Conservation (phyloP, 1,140 invertebrate species). For the Scaptomyza hsui region DNA sequence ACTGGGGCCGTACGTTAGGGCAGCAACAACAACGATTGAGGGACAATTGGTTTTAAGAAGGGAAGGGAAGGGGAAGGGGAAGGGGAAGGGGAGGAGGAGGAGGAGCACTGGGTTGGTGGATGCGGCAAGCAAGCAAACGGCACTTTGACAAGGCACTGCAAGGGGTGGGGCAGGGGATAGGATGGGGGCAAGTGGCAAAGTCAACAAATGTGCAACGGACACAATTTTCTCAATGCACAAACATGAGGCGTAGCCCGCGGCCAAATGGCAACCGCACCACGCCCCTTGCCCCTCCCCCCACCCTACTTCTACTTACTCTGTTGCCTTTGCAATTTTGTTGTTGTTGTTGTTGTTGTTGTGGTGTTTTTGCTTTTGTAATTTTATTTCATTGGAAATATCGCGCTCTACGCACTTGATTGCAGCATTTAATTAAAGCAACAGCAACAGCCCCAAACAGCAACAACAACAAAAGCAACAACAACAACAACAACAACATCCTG, state of each 20-base stretch:
- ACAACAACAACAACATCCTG: slow-evolving; percentile 54
- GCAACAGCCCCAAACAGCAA: slow-evolving; percentile 40
- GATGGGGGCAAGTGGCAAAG: slow-evolving; percentile 68
- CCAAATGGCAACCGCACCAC: slow-evolving; percentile 50
- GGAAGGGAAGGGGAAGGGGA: background rate
- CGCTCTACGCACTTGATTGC: slow-evolving; percentile 80
- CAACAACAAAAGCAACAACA: slow-evolving; percentile 27
- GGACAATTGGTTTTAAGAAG: slow-evolving; percentile 18
- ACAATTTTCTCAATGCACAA: slow-evolving; percentile 80
- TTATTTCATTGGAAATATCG: slow-evolving; percentile 78
- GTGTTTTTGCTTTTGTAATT: slow-evolving; percentile 57
- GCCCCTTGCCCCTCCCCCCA: slow-evolving; percentile 3
- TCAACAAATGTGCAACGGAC: slow-evolving; percentile 80
- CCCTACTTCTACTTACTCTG: no score
- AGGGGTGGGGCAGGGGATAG: background rate
- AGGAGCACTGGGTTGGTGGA: slow-evolving; percentile 14
- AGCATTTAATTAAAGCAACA: slow-evolving; percentile 81
- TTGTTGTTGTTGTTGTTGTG: slow-evolving; percentile 15
- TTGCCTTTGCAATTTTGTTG: slow-evolving; percentile 66
- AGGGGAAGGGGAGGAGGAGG: background rate
- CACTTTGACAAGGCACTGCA: slow-evolving; percentile 26
- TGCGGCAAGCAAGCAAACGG: slow-evolving; percentile 27
- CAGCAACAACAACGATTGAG: slow-evolving; percentile 23
- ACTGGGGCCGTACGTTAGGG: slow-evolving; percentile 59
- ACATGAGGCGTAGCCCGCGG: slow-evolving; percentile 62